phyloP scores from a whole-genome alignment of 2,888 invertebrate genomes.

The Stenodema calcarata region DNA sequence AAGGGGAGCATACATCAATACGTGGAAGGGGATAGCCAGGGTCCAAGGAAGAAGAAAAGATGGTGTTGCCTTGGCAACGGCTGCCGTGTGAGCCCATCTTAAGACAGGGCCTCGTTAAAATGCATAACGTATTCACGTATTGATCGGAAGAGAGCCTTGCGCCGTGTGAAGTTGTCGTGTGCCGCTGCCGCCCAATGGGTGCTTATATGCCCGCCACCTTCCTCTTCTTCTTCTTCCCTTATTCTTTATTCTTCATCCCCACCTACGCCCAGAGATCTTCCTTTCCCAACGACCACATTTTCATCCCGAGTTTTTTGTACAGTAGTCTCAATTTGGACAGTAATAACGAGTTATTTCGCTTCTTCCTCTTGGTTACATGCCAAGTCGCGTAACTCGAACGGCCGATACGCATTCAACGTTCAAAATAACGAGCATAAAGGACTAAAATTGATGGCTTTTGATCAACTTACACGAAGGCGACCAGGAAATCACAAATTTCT shows the following conservation, averaged over 20 bases:
- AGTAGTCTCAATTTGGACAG: no score
- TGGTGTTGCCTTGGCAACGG: slow-evolving; percentile 54
- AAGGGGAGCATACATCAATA: slow-evolving; percentile 55
- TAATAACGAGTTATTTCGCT: no score
- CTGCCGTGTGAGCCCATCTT: slow-evolving; percentile 46
- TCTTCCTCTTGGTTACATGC: no score
- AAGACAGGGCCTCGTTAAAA: slow-evolving; percentile 56
- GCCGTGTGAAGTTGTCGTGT: slow-evolving; percentile 49
- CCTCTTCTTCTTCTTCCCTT: not conserved
- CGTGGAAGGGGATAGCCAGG: slow-evolving; percentile 50
- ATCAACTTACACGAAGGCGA: no score
- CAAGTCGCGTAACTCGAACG: no score
- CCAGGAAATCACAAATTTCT: no score
- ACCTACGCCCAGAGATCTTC: not conserved
- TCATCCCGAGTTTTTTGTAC: not conserved
- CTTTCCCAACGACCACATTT: not conserved
- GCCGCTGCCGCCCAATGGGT: slow-evolving; percentile 43
- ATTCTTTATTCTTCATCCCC: slow-evolving; percentile 20
- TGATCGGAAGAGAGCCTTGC: slow-evolving; percentile 52
- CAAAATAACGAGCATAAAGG: no score
- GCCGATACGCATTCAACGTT: no score
- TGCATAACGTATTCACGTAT: slow-evolving; percentile 58
- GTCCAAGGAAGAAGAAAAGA: slow-evolving; percentile 46
- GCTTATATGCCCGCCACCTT: slow-evolving; percentile 37
- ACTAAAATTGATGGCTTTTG: no score